Conservation (phyloP, 2,888 invertebrate genomes). For the Cantharis nigra region DNA sequence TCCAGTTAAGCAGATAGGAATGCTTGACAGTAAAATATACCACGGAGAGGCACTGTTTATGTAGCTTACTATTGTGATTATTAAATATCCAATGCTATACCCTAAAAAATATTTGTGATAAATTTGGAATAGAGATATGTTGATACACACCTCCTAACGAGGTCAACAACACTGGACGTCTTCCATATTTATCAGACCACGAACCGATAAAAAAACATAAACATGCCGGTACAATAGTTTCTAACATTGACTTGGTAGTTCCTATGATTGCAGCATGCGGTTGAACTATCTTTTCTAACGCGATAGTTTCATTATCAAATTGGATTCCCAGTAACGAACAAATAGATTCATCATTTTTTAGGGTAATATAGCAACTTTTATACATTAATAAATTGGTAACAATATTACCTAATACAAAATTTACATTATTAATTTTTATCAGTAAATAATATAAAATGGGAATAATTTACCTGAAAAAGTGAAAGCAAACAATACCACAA, state of each 20-base stretch:
- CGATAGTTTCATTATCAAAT: slow-evolving; percentile 60
- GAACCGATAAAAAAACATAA: slow-evolving; percentile 76
- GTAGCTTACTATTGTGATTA: slow-evolving; percentile 22
- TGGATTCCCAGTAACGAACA: slow-evolving; percentile 64
- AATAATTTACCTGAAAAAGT: not conserved
- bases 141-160: slow-evolving; percentile 65
- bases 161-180: slow-evolving; percentile 68
- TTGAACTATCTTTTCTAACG: slow-evolving; percentile 64
- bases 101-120: slow-evolving; percentile 10
- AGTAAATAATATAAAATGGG: not conserved
- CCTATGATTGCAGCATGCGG: slow-evolving; percentile 67
- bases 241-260: slow-evolving; percentile 66
- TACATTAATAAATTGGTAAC: slow-evolving; percentile 71
- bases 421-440: not conserved
- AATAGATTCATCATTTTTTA: slow-evolving; percentile 62
- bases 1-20: slow-evolving; percentile 66
- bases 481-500: not conserved
- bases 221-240: slow-evolving; percentile 69
- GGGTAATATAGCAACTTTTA: slow-evolving; percentile 67
- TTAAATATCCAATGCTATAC: slow-evolving; percentile 19
- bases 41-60: slow-evolving; percentile 45
- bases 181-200: slow-evolving; percentile 81
- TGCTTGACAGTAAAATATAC: slow-evolving; percentile 57
- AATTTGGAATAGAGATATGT: too few relatives aligned
- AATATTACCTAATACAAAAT: slow-evolving; percentile 57